These are phyloP conservation scores for Parasteatoda tepidariorum DNA, from an alignment of 1,140 invertebrate species.

Conservation along the genomic window DNA sequence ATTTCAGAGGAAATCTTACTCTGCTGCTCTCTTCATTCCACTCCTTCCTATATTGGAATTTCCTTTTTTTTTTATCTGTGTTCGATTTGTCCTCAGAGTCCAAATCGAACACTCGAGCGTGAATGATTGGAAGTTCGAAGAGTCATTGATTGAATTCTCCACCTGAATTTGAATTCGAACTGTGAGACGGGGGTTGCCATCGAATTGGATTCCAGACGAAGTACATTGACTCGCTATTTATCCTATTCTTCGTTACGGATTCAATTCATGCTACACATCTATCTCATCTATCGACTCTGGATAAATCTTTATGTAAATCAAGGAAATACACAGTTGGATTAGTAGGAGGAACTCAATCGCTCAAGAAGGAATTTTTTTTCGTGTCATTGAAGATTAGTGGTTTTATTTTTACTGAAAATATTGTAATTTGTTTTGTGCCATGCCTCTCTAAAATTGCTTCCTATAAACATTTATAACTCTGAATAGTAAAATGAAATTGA, in stretches of 20 bases:
- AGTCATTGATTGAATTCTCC: constrained; percentile 25
- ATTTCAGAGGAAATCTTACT: neutral
- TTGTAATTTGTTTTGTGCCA: too few relatives aligned
- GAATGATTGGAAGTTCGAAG: neutral
- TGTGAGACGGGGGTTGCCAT: neutral
- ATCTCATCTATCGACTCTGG: neutral
- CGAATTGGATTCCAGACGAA: neutral
- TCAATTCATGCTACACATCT: neutral
- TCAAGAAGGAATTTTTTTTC: too few relatives aligned
- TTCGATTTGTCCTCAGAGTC: neutral
- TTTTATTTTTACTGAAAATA: too few relatives aligned
- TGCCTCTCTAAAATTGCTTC: too few relatives aligned
- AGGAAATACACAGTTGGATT: neutral
- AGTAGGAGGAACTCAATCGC: neutral
- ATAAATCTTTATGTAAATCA: constrained; percentile 32
- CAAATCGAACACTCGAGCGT: neutral
- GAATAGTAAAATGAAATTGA: too few relatives aligned
- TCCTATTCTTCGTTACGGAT: constrained; percentile 10
- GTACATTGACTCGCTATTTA: constrained; percentile 24
- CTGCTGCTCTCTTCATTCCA: neutral
- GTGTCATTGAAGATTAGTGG: too few relatives aligned
- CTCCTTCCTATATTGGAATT: neutral
- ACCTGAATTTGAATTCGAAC: constrained; percentile 8
- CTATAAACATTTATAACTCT: too few relatives aligned
- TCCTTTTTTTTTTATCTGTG: neutral